Base-by-base conservation (phyloP, 2,797 vertebrate genomes). In the Acrossocheilus wenchowensis region DNA sequence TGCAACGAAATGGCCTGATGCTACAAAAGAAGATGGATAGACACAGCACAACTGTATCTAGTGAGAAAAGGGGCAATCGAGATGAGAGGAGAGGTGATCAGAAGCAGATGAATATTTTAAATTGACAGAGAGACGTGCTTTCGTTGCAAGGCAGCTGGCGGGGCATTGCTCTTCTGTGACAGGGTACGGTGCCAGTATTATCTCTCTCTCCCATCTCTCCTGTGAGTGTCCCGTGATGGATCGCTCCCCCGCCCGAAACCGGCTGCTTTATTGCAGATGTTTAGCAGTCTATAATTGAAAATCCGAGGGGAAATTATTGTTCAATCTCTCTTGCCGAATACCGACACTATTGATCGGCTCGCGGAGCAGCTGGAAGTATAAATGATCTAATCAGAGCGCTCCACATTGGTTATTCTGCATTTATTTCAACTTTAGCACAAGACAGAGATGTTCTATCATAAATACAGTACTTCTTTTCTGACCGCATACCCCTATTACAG, bases 241-340 rank as follows among this genome's bases (percentile, higher is more conserved):
- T 91, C 86, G 21, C 54, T 54, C 75, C 85, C 60, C 79, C 43
- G 39, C 74, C 43, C 69, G 48, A 12, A 45, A 74, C 73, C 75
- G 57, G 86, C 82, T 86, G 88, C 87, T 90, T 91, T 91, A 90
- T 90, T 91, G 91, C 90, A 91, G 88, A 91, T 92, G 91, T 92
- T 92, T 92, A 93, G 92, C 86, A 90, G 90, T 91, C 89, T 92
- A 92, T 93, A 91, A 93, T 92, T 92, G 90, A 90, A 93, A 92
- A 92, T 90, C 83, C 87, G 6, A 36, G 79, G 75, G 77, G 90
- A 86, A 82, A 87, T 91, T 90, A 92, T 91, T 90, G 92, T 90
- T 92, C 89, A 86, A 89, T 92, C 89, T 90, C 86, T 89, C 89
- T 92, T 90, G 77, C 90, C 41, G 78, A 89, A 90, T 88, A 73